Evolutionary conservation across 2,797 vertebrate genomes (phyloP), one percentile per base, ranked within the genome.

Genomic region (Sparidentex hasta): DNA sequence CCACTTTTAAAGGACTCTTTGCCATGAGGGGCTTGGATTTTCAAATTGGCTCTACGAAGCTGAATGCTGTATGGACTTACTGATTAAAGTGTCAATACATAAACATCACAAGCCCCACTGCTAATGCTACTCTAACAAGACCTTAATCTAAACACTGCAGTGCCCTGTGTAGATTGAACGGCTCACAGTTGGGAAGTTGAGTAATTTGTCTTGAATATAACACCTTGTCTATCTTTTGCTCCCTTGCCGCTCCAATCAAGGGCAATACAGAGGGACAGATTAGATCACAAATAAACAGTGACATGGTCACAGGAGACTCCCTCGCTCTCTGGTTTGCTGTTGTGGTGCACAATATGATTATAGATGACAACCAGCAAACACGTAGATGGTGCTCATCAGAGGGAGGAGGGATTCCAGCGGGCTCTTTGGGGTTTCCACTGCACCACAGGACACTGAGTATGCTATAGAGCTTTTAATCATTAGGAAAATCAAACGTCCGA

Each of bases 221-320:
- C 84, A 83, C 87, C 87, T 84, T 81, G 83, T 92, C 82, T 76
- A 16, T 88, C 71, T 90, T 87, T 78, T 59, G 58, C 58, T 78
- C 72, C 62, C 80, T 76, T 51, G 71, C 79, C 59, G 64, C 78
- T 83, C 66, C 82, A 90, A 93, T 94, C 90, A 91, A 88, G 90
- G 87, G 83, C 88, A 83, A 88, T 89, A 80, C 76, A 84, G 80
- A 75, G 71, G 88, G 82, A 93, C 76, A 84, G 88, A 93, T 93
- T 92, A 86, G 85, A 90, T 87, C 70, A 85, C 86, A 93, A 92
- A 93, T 90, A 91, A 88, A 90, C 74, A 90, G 83, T 88, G 91
- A 92, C 92, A 87, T 27, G 77, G 77, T 75, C 84, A 86, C 80
- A 65, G 65, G 87, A 88, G 85, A 85, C 76, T 82, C 71, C 59